phyloP scores from a whole-genome alignment of 23 tunicate genomes.

The Diplosoma virens region DNA sequence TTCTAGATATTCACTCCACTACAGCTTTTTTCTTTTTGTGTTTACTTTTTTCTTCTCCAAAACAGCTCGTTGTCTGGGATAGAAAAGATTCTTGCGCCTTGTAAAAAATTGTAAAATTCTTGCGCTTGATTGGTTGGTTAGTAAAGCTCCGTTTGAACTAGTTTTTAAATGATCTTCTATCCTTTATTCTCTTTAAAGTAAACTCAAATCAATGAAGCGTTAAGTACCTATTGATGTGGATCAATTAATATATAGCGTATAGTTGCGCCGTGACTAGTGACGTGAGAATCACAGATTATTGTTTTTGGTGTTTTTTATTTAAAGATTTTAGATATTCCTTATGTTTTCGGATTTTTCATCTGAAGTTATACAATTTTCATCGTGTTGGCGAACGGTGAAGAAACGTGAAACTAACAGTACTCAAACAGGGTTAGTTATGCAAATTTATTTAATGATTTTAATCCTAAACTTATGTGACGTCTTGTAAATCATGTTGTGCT shows the following conservation, averaged over 20 bases:
- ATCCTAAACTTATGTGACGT: neutral
- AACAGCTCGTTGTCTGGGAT: too few species aligned
- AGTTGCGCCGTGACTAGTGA: slow-evolving; percentile 75
- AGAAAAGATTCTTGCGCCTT: neutral
- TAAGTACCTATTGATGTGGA: neutral
- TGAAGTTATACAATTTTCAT: slow-evolving; percentile 33
- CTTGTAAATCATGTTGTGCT: neutral
- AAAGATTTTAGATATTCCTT: too few species aligned
- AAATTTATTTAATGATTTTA: neutral
- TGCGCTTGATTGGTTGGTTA: slow-evolving; percentile 23
- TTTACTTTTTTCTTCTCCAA: neutral
- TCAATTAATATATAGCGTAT: too few species aligned
- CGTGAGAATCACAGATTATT: too few species aligned
- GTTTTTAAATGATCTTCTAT: neutral
- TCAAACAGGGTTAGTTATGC: slow-evolving; percentile 61
- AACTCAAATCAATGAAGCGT: slow-evolving; percentile 17
- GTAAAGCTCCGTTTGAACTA: neutral
- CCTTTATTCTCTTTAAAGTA: slow-evolving; percentile 1
- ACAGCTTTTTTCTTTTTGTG: neutral
- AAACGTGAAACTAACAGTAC: slow-evolving; percentile 49
- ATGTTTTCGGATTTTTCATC: slow-evolving; percentile 46
- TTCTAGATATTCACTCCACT: too few species aligned
- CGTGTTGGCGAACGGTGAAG: slow-evolving; percentile 60
- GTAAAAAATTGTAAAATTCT: too few species aligned
- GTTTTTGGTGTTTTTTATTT: too few species aligned